phyloP scores from a whole-genome alignment of 2,113 vertebrate genomes.

The Pelecanus crispus region DNA sequence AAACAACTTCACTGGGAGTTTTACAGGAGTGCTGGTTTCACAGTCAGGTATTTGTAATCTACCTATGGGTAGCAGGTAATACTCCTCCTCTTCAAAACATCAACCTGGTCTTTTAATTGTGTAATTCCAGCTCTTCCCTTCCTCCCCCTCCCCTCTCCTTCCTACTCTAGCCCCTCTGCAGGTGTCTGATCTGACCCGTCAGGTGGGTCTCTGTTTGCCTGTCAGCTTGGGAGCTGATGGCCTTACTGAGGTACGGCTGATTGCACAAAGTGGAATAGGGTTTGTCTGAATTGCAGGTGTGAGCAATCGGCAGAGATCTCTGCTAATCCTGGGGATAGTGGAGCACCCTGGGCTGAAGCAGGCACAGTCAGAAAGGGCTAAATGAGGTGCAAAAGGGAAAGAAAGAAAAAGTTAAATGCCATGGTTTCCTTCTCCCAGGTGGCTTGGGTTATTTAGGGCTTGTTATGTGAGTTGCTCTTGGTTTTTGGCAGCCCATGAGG shows the following conservation, averaged over 20 bases:
- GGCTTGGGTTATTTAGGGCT: background rate
- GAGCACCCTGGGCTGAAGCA: conserved; percentile 60
- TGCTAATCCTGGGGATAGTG: conserved; percentile 82
- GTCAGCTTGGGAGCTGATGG: conserved; percentile 83
- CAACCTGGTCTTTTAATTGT: conserved; percentile 25
- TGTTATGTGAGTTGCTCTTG: background rate
- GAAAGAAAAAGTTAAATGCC: background rate
- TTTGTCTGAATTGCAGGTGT: conserved; percentile 83
- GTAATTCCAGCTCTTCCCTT: conserved; percentile 47
- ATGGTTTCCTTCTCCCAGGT: background rate
- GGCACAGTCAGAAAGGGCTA: conserved; percentile 38
- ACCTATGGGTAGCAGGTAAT: background rate
- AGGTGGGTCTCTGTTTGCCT: conserved; percentile 87
- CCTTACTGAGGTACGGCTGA: conserved; percentile 85
- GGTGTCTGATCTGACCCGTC: conserved; percentile 76
- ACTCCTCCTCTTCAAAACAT: background rate
- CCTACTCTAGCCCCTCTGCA: conserved; percentile 40
- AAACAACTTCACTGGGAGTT: background rate
- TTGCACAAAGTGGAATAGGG: conserved; percentile 79
- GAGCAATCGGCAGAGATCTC: conserved; percentile 84
- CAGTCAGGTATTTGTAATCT: background rate
- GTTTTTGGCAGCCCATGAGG: background rate
- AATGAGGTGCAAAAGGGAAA: conserved; percentile 32
- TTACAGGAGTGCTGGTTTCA: background rate
- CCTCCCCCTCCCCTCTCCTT: background rate